These are phyloP conservation scores for Struthidea cinerea DNA, from an alignment of 2,113 vertebrate genomes.

Conservation along the genomic window DNA sequence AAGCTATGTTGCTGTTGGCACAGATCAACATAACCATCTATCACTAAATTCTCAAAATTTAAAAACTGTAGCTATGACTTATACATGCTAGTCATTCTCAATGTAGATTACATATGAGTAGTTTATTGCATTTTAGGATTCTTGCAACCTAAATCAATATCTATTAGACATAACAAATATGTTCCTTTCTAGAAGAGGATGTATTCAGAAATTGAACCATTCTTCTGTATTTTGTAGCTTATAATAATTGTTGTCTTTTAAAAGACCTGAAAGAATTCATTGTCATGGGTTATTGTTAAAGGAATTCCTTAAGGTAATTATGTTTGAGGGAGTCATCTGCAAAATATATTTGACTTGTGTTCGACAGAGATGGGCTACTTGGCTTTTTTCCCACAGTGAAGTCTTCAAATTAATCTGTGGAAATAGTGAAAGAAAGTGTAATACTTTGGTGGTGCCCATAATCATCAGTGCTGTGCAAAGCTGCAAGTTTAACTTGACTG, in stretches of 20 bases:
- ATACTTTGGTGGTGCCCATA: not conserved
- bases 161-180: not conserved
- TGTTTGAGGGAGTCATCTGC: not conserved
- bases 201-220: not conserved
- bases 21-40: slow-evolving; percentile 62
- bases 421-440: not conserved
- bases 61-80: not conserved
- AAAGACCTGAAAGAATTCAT: not conserved
- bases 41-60: slow-evolving; percentile 47
- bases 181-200: not conserved
- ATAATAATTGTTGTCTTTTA: not conserved
- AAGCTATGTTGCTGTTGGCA: slow-evolving; percentile 51
- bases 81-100: not conserved
- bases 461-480: not conserved
- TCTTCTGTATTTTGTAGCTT: not conserved
- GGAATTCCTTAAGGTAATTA: not conserved
- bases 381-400: not conserved
- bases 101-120: not conserved
- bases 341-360: not conserved
- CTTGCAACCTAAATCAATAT: not conserved
- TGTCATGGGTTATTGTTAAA: not conserved
- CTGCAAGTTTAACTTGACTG: not conserved
- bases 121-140: not conserved
- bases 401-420: not conserved
- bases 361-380: not conserved